These are phyloP conservation scores for Acomys russatus DNA, from an alignment of 2,797 vertebrate genomes.

Conservation along the genomic window DNA sequence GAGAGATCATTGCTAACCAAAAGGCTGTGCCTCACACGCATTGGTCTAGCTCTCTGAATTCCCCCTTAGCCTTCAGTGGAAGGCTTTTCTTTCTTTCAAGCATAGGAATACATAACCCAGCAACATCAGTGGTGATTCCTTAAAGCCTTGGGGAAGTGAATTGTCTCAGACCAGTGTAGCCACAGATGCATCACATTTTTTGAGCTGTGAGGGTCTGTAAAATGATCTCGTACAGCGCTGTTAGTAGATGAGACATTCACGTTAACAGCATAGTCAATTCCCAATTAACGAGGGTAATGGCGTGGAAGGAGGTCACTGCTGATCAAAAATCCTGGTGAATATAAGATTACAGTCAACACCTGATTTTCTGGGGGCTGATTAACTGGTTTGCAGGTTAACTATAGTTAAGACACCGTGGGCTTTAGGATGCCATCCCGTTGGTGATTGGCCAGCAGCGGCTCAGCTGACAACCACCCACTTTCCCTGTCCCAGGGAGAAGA, in stretches of 20 bases:
- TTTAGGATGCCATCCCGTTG: not conserved
- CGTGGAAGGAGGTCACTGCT: slow-evolving; percentile 79
- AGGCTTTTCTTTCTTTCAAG: not conserved
- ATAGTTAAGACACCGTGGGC: slow-evolving; percentile 30
- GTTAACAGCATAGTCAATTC: slow-evolving; percentile 80
- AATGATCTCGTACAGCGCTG: slow-evolving; percentile 68
- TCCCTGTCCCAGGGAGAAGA: not conserved
- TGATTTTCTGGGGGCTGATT: slow-evolving; percentile 63
- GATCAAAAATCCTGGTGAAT: slow-evolving; percentile 75
- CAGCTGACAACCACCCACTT: not conserved
- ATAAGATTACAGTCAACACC: slow-evolving; percentile 72
- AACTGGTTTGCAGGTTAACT: slow-evolving; percentile 61
- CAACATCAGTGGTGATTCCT: slow-evolving; percentile 70
- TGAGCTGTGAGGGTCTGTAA: slow-evolving; percentile 57
- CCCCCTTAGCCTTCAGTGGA: slow-evolving; percentile 13
- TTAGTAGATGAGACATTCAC: slow-evolving; percentile 70
- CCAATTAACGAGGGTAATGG: slow-evolving; percentile 82
- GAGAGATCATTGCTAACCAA: slow-evolving; percentile 33
- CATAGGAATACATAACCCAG: not conserved
- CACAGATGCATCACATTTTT: slow-evolving; percentile 19
- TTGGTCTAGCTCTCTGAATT: slow-evolving; percentile 33
- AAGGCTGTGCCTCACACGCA: not conserved
- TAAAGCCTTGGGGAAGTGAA: slow-evolving; percentile 75
- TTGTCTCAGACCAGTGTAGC: slow-evolving; percentile 71
- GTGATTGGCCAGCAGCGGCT: slow-evolving; percentile 49